Base-by-base conservation (phyloP, 2,888 invertebrate species). In the Rhyacophila evoluta region DNA sequence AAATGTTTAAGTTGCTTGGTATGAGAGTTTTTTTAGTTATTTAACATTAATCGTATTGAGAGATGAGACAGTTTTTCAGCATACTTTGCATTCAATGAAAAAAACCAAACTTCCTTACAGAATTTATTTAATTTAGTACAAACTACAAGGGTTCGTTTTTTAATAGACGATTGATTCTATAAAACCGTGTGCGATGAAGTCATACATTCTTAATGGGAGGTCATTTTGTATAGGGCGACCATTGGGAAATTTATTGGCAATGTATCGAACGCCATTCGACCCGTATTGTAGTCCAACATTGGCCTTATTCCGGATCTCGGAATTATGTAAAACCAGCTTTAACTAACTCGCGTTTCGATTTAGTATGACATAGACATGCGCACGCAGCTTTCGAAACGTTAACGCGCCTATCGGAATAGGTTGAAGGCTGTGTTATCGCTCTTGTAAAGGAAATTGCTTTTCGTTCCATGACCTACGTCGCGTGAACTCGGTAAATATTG, bases 141-240 rank as follows among this genome's bases (percentile, higher is more conserved):
- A 25, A 19, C 41, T 41, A 41, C 41, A 41, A 55, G 55, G 55
- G 55, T 55, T 25, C 55, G 5, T 41, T 55, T 41, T 55, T 55
- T 55, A 55, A 25, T 25, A 55, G 19, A 55, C 55, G 55, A 55
- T 55, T 55, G 55, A 55, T 55, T 55, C 55, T 19, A 55, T 6
- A 33, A 12, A 19, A 72, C 55, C 41, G 33, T 67, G 29, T 41
- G 25, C 72, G 69, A 69, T 33, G 69, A 28, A 69, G 68, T 72
- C 76, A 76, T 75, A 76, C 79, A 79, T 79, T 55, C 74, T 74
- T 79, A 77, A 77, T 79, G 77, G 77, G 72, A 80, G 79, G 75
- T 39, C 75, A 75, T 69, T 75, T 39, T 28, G 29, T 37, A 37
- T 39, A 75, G 19, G 69, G 29, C 69, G 69, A n/a, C 11, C 29